These are phyloP conservation scores for Pyrrhura leucotis DNA, from an alignment of 2,797 vertebrate genomes.

Conservation along the genomic window DNA sequence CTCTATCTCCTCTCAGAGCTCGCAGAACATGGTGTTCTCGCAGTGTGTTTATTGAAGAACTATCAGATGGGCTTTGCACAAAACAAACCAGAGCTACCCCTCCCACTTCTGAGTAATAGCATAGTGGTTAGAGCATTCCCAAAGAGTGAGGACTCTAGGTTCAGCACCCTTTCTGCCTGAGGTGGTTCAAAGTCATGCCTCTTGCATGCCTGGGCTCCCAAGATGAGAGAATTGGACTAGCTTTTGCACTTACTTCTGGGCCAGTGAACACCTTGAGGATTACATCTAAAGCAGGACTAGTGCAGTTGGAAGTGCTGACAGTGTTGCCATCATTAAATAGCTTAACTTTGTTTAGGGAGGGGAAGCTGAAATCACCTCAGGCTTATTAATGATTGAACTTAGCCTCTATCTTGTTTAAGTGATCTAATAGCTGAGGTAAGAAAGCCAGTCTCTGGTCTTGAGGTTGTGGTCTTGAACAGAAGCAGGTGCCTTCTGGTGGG, in stretches of 20 bases:
- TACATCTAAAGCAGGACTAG: background rate
- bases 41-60: conserved; percentile 50
- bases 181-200: conserved; percentile 9
- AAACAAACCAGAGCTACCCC: conserved; percentile 42
- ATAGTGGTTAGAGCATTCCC: conserved; percentile 34
- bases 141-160: background rate
- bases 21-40: conserved; percentile 37
- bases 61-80: conserved; percentile 66
- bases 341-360: background rate
- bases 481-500: background rate
- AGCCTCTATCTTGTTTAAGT: background rate
- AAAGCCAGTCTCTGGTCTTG: background rate
- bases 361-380: background rate
- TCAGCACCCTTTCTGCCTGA: conserved; percentile 29
- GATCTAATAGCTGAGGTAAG: background rate
- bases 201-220: background rate
- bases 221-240: background rate
- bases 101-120: conserved; percentile 44
- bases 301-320: background rate
- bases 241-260: background rate
- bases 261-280: background rate
- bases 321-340: background rate
- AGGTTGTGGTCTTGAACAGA: background rate
- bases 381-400: background rate
- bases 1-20: background rate